Conservation (phyloP, 2,113 vertebrate genomes). For the Perca fluviatilis region DNA sequence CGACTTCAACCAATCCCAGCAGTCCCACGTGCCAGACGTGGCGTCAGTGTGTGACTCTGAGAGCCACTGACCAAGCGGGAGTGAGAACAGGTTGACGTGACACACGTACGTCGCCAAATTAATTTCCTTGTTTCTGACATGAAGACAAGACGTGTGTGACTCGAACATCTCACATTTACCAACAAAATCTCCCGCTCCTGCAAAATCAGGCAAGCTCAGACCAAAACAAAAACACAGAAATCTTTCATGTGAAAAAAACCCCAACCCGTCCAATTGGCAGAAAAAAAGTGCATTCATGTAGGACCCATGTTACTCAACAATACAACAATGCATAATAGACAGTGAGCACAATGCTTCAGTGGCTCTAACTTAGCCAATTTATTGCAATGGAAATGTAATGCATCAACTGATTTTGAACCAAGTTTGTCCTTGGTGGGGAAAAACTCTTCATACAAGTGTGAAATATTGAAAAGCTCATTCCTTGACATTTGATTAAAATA, state of each 20-base stretch:
- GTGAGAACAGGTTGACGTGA: too few relatives aligned
- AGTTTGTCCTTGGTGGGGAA: not conserved
- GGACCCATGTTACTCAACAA: not conserved
- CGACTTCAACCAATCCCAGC: too few relatives aligned
- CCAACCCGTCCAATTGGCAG: not conserved
- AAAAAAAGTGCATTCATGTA: not conserved
- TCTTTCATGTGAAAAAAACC: not conserved
- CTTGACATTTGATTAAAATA: constrained; percentile 42
- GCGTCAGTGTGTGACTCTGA: too few relatives aligned
- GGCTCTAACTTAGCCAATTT: not conserved
- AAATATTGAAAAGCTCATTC: constrained; percentile 17
- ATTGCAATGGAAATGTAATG: not conserved
- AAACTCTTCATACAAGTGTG: not conserved
- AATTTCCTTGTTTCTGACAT: too few relatives aligned
- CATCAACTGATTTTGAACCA: not conserved
- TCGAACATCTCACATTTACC: too few relatives aligned
- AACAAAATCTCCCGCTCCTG: too few relatives aligned
- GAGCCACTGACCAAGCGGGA: too few relatives aligned
- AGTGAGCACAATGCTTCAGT: not conserved
- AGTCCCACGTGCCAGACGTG: too few relatives aligned
- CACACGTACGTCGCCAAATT: too few relatives aligned
- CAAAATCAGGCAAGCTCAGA: not conserved
- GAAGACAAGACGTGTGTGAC: too few relatives aligned
- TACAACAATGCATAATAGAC: not conserved
- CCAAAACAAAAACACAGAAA: constrained; percentile 12